Base-by-base conservation (phyloP, 2,797 vertebrate genomes). In the Gorsachius magnificus region DNA sequence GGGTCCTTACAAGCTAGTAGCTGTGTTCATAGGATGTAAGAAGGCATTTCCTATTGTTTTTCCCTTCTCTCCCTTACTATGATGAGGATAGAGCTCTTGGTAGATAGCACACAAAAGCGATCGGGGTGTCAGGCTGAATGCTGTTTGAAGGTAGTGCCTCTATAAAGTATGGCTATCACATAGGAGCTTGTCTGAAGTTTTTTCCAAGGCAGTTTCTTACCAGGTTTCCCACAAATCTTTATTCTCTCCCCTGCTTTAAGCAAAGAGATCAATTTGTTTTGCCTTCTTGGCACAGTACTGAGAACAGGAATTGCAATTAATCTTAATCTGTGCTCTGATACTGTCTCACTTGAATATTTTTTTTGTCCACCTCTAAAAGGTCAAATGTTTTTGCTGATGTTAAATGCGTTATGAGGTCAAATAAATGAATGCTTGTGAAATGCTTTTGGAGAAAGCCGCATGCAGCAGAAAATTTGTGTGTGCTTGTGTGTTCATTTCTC, bases 391-490 rank as follows among this genome's bases (percentile, higher is more conserved):
- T 80, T 78, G 69, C 84, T 92, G 88, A 91, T 5, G 19, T 79
- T 74, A 46, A 90, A 5, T 93, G 82, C 89, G 84, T 96, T 88
- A 61, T 2, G 76, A 93, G 92, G 84, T 87, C 83, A 90, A 75
- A 91, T 61, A 58, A 89, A 56, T 51, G 61, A 87, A 65, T 41
- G 54, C 75, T 90, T 33, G 5, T 65, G 18, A 85, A 31, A 51
- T 87, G 69, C 51, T 88, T 66, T 41, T 95, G 72, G 69, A 95
- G 90, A 78, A 87, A 71, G 81, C 91, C 77, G 88, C 6, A 1
- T 54, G 86, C 72, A 80, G 90, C 75, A 83, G 71, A 36, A 92
- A 87, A 83, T 82, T 78, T 54, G 10, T 78, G 13, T 57, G 78
- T 33, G 46, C 3, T 0, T n/a, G 50, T 58, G 35, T 64, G 66